Evolutionary conservation across 2,113 vertebrate genomes (phyloP).

Genomic region (Sinocyclocheilus rhinocerous): DNA sequence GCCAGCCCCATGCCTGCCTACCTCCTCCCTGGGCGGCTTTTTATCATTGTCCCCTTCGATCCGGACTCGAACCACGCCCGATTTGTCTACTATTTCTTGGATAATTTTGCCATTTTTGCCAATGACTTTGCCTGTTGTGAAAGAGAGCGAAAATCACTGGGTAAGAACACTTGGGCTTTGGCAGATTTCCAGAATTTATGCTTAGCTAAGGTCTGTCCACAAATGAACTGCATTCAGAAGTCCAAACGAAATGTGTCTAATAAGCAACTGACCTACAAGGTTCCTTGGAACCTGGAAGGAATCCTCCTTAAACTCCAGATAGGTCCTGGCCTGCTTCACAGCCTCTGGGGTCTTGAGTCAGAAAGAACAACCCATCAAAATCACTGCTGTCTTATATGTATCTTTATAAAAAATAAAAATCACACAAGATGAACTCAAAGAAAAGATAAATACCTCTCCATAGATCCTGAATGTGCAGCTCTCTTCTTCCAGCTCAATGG

Average conservation of each 20-base stretch:
- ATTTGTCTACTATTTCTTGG: constrained; percentile 95
- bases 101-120: constrained; percentile 93
- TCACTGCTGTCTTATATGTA: not conserved
- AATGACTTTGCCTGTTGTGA: constrained; percentile 86
- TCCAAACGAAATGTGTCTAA: not conserved
- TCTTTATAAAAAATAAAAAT: not conserved
- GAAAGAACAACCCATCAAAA: not conserved
- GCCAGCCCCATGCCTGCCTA: constrained; percentile 73
- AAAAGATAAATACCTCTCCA: too few relatives aligned
- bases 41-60: constrained; percentile 93
- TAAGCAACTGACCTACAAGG: constrained; percentile 82
- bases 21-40: constrained; percentile 88
- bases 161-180: not conserved
- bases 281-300: constrained; percentile 89
- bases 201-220: too few relatives aligned
- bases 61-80: constrained; percentile 88
- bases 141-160: not conserved
- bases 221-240: not conserved
- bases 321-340: constrained; percentile 86
- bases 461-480: too few relatives aligned
- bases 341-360: constrained; percentile 83
- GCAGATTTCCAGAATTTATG: not conserved
- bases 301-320: constrained; percentile 90
- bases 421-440: too few relatives aligned
- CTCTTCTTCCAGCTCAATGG: too few relatives aligned